A percentile compares a stretch with the other conserved stretches of the same genome.
phyloP scores from a whole-genome alignment of 2,113 vertebrate genomes.

The Hippocampus barbouri region DNA sequence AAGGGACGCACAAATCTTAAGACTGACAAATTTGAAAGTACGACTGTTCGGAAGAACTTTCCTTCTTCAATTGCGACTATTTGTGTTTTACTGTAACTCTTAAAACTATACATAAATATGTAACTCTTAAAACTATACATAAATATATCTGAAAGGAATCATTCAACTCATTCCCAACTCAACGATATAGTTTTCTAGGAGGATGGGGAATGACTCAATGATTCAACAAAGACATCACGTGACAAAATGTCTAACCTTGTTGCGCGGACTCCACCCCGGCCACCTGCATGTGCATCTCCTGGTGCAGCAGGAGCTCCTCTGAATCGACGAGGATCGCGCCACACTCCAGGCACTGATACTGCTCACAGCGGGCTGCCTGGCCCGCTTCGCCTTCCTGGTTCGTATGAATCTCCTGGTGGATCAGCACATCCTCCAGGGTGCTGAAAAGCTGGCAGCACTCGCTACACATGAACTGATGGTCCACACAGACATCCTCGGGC shows the following conservation, averaged over 20 bases:
- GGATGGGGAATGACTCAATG: background rate
- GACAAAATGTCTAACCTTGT: constrained; percentile 51
- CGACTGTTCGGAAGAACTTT: background rate
- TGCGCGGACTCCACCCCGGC: constrained; percentile 67
- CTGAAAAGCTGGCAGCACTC: constrained; percentile 85
- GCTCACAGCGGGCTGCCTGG: constrained; percentile 63
- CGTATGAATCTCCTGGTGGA: constrained; percentile 84
- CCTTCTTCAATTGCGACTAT: background rate
- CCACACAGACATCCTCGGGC: constrained; percentile 66
- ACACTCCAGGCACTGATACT: constrained; percentile 87
- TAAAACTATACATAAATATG: too few relatives aligned
- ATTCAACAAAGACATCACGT: background rate
- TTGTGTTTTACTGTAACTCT: background rate
- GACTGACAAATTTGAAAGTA: background rate
- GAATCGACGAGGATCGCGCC: constrained; percentile 77
- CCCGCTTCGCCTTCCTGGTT: constrained; percentile 48
- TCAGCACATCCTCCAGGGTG: constrained; percentile 82
- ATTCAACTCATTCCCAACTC: too few relatives aligned
- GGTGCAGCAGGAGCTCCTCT: constrained; percentile 81
- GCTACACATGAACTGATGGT: constrained; percentile 90
- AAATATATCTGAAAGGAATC: too few relatives aligned
- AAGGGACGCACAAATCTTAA: background rate
- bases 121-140: too few relatives aligned
- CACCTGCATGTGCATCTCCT: constrained; percentile 83
- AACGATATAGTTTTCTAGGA: too few relatives aligned